Conservation (phyloP, 2,113 vertebrate species). For the Phyllostomus discolor region DNA sequence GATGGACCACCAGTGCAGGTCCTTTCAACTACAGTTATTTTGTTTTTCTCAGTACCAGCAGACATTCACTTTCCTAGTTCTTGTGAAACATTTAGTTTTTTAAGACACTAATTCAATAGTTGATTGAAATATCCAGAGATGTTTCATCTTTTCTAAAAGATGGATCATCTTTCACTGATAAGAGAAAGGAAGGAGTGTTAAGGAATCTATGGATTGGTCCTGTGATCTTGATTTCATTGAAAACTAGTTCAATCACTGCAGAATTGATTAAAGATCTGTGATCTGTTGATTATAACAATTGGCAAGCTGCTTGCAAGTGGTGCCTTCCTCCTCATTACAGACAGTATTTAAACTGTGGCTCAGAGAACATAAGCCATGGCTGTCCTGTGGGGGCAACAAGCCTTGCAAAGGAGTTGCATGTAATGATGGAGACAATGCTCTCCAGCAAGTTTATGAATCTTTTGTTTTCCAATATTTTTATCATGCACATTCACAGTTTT, state of each 20-base stretch:
- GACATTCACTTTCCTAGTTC: not conserved
- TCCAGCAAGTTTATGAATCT: not conserved
- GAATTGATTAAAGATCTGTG: not conserved
- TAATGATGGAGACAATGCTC: not conserved
- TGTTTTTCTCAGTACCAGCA: not conserved
- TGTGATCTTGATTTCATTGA: not conserved
- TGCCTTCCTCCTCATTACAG: not conserved
- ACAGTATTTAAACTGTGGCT: not conserved
- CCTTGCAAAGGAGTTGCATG: not conserved
- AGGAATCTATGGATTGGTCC: not conserved
- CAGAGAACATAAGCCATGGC: not conserved
- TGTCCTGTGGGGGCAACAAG: not conserved
- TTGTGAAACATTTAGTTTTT: not conserved
- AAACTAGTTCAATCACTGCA: not conserved
- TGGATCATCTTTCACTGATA: not conserved
- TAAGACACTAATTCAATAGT: not conserved
- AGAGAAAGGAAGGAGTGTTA: not conserved
- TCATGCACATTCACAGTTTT: not conserved
- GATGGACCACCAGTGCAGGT: fast-evolving
- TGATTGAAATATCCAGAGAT: not conserved
- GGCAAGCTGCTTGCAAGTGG: not conserved
- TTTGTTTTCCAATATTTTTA: not conserved
- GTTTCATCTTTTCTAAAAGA: not conserved
- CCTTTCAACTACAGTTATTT: not conserved
- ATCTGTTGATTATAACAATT: not conserved